phyloP scores from a whole-genome alignment of 2,888 invertebrate genomes.

The Ommatoiulus sabulosus region DNA sequence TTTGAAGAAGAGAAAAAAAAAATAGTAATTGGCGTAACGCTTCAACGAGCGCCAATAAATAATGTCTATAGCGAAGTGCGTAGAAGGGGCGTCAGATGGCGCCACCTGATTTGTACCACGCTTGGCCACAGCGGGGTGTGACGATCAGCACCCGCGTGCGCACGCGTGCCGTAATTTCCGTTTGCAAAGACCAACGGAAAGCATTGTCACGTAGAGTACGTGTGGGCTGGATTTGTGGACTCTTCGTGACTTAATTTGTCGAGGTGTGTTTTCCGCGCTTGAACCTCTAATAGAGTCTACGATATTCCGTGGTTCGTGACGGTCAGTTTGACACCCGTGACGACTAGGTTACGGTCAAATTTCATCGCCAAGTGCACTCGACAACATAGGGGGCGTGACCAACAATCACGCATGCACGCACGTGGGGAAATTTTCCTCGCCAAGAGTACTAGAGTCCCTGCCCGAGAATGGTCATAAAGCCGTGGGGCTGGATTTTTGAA shows the following conservation, averaged over 20 bases:
- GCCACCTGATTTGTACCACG: neutral
- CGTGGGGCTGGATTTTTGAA: neutral
- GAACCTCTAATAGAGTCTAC: neutral
- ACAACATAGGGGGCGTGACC: slow-evolving; percentile 1
- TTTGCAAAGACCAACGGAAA: neutral
- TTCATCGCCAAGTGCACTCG: neutral
- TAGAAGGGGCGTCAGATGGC: neutral
- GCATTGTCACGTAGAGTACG: neutral
- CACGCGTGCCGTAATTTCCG: no score
- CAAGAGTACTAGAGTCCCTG: neutral
- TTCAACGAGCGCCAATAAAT: neutral
- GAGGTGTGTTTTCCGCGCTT: neutral
- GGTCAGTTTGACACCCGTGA: slow-evolving; percentile 20
- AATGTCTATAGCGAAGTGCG: neutral
- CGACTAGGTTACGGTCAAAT: neutral
- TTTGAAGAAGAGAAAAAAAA: neutral
- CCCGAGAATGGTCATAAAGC: neutral
- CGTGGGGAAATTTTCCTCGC: neutral
- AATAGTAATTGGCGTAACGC: neutral
- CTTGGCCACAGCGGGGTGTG: neutral
- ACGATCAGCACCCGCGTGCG: neutral
- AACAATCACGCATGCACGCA: neutral
- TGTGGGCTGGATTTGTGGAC: neutral
- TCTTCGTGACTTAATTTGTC: neutral
- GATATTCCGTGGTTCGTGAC: neutral